Evolutionary conservation across 1,140 invertebrate genomes (phyloP).

Genomic region (Copidosoma floridanum): DNA sequence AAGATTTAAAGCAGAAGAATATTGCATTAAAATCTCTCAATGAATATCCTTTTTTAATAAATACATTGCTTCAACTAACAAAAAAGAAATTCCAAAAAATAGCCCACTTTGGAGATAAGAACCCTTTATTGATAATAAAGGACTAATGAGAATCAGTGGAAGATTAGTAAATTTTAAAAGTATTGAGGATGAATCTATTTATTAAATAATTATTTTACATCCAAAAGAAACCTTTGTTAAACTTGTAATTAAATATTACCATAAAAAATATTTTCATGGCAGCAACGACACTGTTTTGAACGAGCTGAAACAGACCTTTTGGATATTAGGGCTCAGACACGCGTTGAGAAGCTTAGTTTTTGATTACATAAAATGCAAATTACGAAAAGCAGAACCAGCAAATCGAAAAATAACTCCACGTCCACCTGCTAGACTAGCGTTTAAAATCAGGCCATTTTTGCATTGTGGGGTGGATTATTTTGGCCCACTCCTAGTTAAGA

Average conservation of each 20-base stretch:
- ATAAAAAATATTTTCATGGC: not conserved
- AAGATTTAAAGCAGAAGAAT: not conserved
- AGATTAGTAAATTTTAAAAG: not conserved
- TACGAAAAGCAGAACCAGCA: not conserved
- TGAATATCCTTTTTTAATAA: not conserved
- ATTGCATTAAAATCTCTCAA: not conserved
- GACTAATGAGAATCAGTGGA: not conserved
- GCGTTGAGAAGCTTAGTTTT: not conserved
- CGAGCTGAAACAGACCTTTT: not conserved
- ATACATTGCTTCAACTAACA: too few relatives aligned
- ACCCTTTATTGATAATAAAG: not conserved
- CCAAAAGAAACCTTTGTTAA: not conserved
- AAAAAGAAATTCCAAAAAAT: not conserved
- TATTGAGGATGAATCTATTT: not conserved
- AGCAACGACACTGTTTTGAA: not conserved
- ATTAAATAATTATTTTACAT: not conserved
- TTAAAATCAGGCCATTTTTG: slow-evolving; percentile 32
- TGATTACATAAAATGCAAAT: too few relatives aligned
- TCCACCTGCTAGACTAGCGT: slow-evolving; percentile 3
- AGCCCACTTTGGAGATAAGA: not conserved
- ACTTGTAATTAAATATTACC: not conserved
- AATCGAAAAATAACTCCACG: slow-evolving; percentile 10
- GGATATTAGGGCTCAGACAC: not conserved
- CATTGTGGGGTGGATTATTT: slow-evolving; percentile 41
- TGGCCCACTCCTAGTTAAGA: slow-evolving; percentile 34